Conservation (phyloP, 2,797 vertebrate species). For the Pseudomugil tenellus region DNA sequence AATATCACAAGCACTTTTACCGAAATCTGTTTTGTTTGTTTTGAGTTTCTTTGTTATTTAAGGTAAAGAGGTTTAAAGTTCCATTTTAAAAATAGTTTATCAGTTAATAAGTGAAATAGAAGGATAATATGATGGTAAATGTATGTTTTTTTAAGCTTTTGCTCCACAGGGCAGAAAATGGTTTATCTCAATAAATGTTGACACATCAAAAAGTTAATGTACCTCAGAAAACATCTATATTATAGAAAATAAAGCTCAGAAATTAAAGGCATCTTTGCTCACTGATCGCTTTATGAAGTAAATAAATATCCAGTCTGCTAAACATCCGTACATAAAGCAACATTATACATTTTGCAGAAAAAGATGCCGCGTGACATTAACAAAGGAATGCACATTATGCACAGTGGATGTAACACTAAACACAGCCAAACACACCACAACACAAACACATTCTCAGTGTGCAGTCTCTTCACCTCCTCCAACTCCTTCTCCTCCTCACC, state of each 20-base stretch:
- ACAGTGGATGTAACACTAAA: constrained; percentile 20
- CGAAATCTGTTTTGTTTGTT: neutral
- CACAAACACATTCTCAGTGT: constrained; percentile 31
- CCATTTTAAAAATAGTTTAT: too few species aligned
- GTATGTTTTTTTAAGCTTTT: neutral
- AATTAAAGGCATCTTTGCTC: neutral
- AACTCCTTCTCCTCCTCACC: constrained; percentile 46
- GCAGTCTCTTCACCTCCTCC: constrained; percentile 49
- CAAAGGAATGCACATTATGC: constrained; percentile 6
- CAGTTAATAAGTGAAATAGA: neutral
- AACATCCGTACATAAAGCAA: neutral
- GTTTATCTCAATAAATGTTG: neutral
- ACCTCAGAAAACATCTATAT: neutral
- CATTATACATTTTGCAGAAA: neutral
- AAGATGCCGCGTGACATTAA: neutral
- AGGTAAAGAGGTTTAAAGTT: neutral
- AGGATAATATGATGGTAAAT: too few species aligned
- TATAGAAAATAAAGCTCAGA: neutral
- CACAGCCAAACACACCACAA: neutral
- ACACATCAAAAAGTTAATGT: neutral
- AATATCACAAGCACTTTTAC: constrained; percentile 9
- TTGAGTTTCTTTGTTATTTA: too few species aligned
- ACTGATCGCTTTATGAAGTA: neutral
- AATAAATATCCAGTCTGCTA: neutral
- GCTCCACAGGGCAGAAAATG: neutral